Percentiles rank a stretch among this genome's conserved stretches.
These are phyloP conservation scores for Varanus komodoensis DNA, from an alignment of 2,113 vertebrate species.

Conservation along the genomic window DNA sequence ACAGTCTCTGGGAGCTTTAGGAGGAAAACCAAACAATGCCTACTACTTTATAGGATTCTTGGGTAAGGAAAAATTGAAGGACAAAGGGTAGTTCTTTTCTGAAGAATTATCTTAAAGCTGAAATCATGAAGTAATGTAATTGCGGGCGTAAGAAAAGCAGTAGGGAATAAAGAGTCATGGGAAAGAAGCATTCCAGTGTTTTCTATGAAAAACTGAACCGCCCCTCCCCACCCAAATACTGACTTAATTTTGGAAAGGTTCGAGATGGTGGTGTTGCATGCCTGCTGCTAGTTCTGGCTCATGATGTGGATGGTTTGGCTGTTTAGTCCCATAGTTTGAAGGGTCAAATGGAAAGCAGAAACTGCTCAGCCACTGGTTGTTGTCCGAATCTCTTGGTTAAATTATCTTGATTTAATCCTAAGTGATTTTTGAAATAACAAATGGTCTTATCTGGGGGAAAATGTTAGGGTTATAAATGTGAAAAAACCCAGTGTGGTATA, in stretches of 20 bases:
- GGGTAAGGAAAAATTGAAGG: constrained; percentile 80
- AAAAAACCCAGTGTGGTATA: too few species aligned
- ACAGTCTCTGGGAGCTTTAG: constrained; percentile 90
- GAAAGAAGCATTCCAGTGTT: background rate
- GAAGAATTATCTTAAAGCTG: constrained; percentile 6
- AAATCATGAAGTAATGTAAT: background rate
- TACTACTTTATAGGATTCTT: constrained; percentile 93
- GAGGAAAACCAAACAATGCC: constrained; percentile 92
- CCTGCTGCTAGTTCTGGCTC: background rate
- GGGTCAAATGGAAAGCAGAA: background rate
- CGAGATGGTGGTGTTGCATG: background rate
- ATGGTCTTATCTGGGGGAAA: background rate
- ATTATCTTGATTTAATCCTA: background rate
- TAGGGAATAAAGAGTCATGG: background rate
- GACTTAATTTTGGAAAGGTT: background rate
- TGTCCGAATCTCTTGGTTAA: background rate
- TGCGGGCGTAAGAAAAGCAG: background rate
- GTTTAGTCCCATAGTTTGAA: background rate
- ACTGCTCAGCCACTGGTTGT: background rate
- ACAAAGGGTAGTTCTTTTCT: background rate
- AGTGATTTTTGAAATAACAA: background rate
- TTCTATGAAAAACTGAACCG: background rate
- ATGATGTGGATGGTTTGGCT: background rate
- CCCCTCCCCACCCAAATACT: too few species aligned
- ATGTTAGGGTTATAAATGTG: background rate